phyloP scores from a whole-genome alignment of 1,140 invertebrate genomes.

The Condylostylus longicornis region DNA sequence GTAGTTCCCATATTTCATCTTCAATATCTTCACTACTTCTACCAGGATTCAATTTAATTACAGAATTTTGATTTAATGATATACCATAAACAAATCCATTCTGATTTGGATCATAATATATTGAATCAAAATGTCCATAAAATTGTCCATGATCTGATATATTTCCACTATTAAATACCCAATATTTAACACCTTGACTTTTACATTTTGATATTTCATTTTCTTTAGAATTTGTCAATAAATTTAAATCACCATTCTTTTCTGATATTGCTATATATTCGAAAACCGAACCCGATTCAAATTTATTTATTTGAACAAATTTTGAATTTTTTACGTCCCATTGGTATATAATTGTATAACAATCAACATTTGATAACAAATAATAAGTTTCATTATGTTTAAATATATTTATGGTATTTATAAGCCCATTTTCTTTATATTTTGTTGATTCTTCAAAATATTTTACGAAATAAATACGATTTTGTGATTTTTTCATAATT shows the following conservation, averaged over 20 bases:
- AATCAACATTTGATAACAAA: conserved; percentile 21
- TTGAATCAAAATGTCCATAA: background rate
- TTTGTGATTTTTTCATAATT: background rate
- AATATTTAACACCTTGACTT: background rate
- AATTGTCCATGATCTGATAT: background rate
- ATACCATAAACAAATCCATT: background rate
- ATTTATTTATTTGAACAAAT: conserved; percentile 8
- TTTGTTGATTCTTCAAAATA: conserved; percentile 1
- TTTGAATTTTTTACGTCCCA: conserved; percentile 4
- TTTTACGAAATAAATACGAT: conserved; percentile 1
- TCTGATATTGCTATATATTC: conserved; percentile 9
- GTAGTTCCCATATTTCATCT: background rate
- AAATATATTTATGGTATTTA: background rate
- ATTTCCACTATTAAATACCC: background rate
- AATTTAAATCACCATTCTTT: conserved; percentile 8
- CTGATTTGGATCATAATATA: background rate
- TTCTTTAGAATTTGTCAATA: conserved; percentile 14
- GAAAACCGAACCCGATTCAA: conserved; percentile 18
- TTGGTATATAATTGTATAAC: conserved; percentile 11
- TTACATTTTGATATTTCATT: background rate
- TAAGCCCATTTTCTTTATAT: background rate
- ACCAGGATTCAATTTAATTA: background rate
- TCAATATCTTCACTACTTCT: background rate
- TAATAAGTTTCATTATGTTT: conserved; percentile 5
- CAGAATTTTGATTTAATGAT: background rate